These are phyloP conservation scores for Agonopterix alstromeriana DNA, from an alignment of 2,888 invertebrate species.

Conservation along the genomic window DNA sequence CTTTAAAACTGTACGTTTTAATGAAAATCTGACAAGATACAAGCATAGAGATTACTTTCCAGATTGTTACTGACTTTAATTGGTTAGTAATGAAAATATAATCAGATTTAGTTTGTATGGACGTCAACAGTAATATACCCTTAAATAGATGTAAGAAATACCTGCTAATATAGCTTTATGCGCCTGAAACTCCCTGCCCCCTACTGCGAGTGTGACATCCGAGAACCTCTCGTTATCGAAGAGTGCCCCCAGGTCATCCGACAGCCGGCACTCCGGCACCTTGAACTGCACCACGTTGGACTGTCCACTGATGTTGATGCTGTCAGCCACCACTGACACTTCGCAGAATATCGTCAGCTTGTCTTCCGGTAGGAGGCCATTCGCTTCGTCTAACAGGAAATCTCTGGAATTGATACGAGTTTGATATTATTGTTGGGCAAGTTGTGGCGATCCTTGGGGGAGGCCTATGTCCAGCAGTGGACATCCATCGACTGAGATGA, in stretches of 20 bases:
- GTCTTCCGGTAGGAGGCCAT: constrained; percentile 98
- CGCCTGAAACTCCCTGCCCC: constrained; percentile 93
- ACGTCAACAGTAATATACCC: no score
- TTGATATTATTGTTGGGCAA: background rate
- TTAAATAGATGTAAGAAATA: constrained; percentile 35
- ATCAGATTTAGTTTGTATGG: no score
- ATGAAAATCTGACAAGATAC: no score
- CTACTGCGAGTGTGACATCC: constrained; percentile 96
- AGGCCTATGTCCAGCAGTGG: no score
- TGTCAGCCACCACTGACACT: constrained; percentile 97
- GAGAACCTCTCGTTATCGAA: constrained; percentile 99
- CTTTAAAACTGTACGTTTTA: no score
- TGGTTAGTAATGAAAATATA: no score
- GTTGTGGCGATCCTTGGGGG: no score
- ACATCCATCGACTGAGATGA: no score
- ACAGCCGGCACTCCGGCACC: constrained; percentile 94
- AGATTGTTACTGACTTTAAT: no score
- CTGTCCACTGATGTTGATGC: constrained; percentile 99
- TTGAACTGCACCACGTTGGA: constrained; percentile 98
- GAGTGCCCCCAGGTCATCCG: constrained; percentile 95
- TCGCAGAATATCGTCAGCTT: constrained; percentile 99
- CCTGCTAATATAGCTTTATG: constrained; percentile 98
- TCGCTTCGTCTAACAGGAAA: constrained; percentile 98
- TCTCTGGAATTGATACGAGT: constrained; percentile 79
- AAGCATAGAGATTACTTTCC: no score